These are phyloP conservation scores for Austrolebias charrua DNA, from an alignment of 2,797 vertebrate species.

Conservation along the genomic window DNA sequence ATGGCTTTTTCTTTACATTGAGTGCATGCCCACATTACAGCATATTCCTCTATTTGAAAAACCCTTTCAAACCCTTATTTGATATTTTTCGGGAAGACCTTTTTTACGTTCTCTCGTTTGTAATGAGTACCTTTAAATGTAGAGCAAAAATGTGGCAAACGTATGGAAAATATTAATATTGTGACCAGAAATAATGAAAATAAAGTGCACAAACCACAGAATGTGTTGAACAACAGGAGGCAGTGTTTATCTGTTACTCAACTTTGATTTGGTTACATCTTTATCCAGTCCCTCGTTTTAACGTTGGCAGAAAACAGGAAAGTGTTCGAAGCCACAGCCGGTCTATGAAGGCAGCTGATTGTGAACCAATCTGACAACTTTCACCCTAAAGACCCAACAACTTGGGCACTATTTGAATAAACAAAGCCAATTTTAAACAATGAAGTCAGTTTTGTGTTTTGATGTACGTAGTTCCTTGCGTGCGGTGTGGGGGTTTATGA, in stretches of 20 bases:
- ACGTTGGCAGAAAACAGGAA: not conserved
- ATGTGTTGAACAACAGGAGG: constrained; percentile 69
- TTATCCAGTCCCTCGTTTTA: not conserved
- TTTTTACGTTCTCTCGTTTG: too few relatives aligned
- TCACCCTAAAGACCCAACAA: constrained; percentile 7
- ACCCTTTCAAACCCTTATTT: too few relatives aligned
- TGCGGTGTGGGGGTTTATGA: constrained; percentile 39
- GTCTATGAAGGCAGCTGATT: constrained; percentile 54
- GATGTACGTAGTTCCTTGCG: constrained; percentile 15
- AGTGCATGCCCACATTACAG: too few relatives aligned
- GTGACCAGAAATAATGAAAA: constrained; percentile 7
- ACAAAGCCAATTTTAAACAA: constrained; percentile 9
- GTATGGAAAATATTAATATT: not conserved
- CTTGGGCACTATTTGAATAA: not conserved
- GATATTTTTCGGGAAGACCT: too few relatives aligned
- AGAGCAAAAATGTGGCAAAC: constrained; percentile 3
- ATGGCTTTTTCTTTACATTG: too few relatives aligned
- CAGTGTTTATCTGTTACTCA: constrained; percentile 71
- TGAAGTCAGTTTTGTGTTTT: too few relatives aligned
- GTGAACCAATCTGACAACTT: constrained; percentile 37
- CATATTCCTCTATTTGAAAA: too few relatives aligned
- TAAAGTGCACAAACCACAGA: constrained; percentile 45
- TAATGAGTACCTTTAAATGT: constrained; percentile 2
- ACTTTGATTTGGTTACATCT: constrained; percentile 18
- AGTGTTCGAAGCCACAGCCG: constrained; percentile 7